Evolutionary conservation across 2,113 vertebrate genomes (phyloP), one percentile per base, ranked within the genome.

Genomic region (Tenebrosternarchus preto): DNA sequence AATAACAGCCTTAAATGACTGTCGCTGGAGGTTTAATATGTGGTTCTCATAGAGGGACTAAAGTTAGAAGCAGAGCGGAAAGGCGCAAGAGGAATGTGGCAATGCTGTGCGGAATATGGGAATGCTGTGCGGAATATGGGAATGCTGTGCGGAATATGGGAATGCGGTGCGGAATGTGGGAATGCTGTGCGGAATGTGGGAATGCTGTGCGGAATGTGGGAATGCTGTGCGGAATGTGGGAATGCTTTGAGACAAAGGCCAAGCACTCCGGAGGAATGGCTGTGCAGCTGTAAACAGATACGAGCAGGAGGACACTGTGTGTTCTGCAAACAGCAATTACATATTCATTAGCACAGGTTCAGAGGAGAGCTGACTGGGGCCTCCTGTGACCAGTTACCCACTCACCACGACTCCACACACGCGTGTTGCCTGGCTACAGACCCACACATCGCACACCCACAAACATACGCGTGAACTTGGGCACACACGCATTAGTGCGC

Each of bases 331-430:
- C 87, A 86, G 80, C 80, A 83, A 86, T 86, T 85, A 88, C 78
- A 83, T 83, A 84, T 88, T 88, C 85, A 86, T 88, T 88, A 86
- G 82, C 46, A 43, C 57, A 86, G 83, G 60, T 82, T 84, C 84
- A 80, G 85, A 83, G 87, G 88, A 89, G 86, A 82, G 87, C 82
- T 77, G 73, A 87, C 86, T 89, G 86, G 87, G 82, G 86, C 85
- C 85, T 88, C 87, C 86, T 86, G 84, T 83, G 81, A 86, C 83
- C 86, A 87, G 85, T 79, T 85, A 87, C 78, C 84, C 68, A 66
- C 87, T 87, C 80, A 76, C 85, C 72, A 73, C 85, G 84, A 83
- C 85, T 78, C 66, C 73, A 70, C 86, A 83, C 74, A 81, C 74
- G 72, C 55, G 36, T 75, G 83, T 85, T 88, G 85, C 85, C 83